Base-by-base conservation (phyloP, 2,113 vertebrate species). In the Eupsittula cactorum region DNA sequence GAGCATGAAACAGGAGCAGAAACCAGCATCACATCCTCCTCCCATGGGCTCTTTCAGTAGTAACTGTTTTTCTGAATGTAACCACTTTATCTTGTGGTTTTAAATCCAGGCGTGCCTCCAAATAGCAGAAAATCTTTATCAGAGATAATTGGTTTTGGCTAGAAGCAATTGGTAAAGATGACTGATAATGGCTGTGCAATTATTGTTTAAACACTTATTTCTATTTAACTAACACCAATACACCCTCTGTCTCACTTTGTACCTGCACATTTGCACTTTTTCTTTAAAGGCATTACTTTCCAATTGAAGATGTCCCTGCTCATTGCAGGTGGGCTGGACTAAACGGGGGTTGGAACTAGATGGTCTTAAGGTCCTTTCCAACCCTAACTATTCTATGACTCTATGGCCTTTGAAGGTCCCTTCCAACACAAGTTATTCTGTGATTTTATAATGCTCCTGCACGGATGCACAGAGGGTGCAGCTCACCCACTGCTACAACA, bases 171-270 rank as follows among this genome's bases (percentile, higher is more conserved):
- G 53, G 13, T 68, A 47, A 83, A 81, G 78, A 55, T 28, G 60
- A 31, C 47, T 44, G 86, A 65, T 47, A 86, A 37, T 4, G 33
- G 23, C 12, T 41, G 20, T 1, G 1, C n/a, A 64, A 27, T 64
- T 70, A n/a, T 7, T 41, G 47, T 28, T 93, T 55, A 68, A 86
- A 49, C 33, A 9, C 15, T 39, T 35, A 74, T 50, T 87, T 47
- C 50, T 71, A 16, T 10, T 35, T 35, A 55, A 17, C 62, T 11
- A 44, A 39, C 42, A 27, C 9, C 18, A 33, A 3, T 18, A 24
- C 2, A 25, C 5, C 5, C 10, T 4, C 42, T 2, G 1, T 6
- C 28, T 37, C 70, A 21, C 27, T 42, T 18, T 16, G 8, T 2
- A 18, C 18, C 21, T 25, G n/a, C 4, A 5, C 1, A 3, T 37